Conservation (phyloP, 2,888 invertebrate genomes). For the Pristionchus fissidentatus region DNA sequence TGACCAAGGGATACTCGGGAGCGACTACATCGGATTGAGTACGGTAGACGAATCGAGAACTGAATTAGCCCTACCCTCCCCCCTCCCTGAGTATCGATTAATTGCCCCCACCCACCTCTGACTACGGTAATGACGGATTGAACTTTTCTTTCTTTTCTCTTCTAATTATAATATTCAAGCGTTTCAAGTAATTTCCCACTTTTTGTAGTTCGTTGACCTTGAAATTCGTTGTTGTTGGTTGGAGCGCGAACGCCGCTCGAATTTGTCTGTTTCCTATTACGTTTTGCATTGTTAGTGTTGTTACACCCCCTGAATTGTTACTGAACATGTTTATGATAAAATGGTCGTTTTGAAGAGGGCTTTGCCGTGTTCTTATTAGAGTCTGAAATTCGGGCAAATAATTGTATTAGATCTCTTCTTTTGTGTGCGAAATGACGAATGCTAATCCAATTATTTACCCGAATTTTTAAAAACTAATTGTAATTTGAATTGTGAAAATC, state of each 20-base stretch:
- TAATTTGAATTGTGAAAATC: no score
- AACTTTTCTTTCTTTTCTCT: conserved; percentile 25
- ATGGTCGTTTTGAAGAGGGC: not conserved
- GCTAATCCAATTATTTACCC: no score
- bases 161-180: no score
- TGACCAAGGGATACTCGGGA: conserved; percentile 49
- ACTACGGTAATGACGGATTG: not conserved
- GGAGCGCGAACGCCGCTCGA: conserved; percentile 27
- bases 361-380: no score
- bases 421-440: no score
- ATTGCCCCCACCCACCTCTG: no score
- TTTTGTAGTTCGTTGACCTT: conserved; percentile 18
- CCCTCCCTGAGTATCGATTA: no score
- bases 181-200: conserved; percentile 32
- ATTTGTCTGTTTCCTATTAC: conserved; percentile 33
- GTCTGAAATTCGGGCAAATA: no score
- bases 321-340: conserved; percentile 25
- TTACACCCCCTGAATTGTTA: conserved; percentile 26
- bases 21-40: conserved; percentile 35
- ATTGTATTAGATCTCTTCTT: no score
- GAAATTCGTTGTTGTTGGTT: conserved; percentile 42
- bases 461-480: no score
- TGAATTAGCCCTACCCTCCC: not conserved
- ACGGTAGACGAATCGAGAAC: not conserved
- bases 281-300: conserved; percentile 41